These are phyloP conservation scores for Gila orcuttii DNA, from an alignment of 2,113 vertebrate species.

Conservation along the genomic window DNA sequence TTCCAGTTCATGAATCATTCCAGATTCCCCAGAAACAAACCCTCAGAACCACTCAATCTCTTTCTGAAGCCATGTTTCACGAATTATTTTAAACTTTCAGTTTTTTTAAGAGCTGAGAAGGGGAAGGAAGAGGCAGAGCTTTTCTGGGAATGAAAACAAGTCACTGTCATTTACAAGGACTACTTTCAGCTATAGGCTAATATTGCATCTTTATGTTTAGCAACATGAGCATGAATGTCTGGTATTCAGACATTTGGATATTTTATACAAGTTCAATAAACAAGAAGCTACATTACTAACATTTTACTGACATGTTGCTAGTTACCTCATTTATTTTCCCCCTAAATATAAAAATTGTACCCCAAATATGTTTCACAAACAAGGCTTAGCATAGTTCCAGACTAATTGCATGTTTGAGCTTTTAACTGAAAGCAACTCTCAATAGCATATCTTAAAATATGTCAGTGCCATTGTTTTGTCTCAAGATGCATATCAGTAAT, in stretches of 20 bases:
- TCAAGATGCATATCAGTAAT: too few relatives aligned
- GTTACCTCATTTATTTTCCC: background rate
- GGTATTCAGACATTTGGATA: background rate
- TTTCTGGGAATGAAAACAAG: constrained; percentile 11
- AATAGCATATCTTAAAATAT: too few relatives aligned
- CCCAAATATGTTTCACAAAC: too few relatives aligned
- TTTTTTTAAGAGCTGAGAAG: background rate
- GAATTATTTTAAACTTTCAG: constrained; percentile 23
- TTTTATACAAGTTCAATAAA: background rate
- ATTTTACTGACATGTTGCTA: too few relatives aligned
- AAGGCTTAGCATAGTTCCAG: too few relatives aligned
- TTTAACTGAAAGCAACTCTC: too few relatives aligned
- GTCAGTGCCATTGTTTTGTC: too few relatives aligned
- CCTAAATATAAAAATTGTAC: background rate
- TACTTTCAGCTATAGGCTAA: background rate
- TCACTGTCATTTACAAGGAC: background rate
- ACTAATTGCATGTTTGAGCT: too few relatives aligned
- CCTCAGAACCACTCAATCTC: constrained; percentile 4
- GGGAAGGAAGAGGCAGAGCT: background rate
- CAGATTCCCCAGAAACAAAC: background rate
- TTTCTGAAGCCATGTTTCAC: constrained; percentile 22
- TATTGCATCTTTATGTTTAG: background rate
- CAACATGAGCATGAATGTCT: background rate
- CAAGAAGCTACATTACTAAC: background rate
- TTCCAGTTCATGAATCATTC: background rate